Evolutionary conservation across 2,888 invertebrate genomes (phyloP).

Genomic region (Campoletis raptor): DNA sequence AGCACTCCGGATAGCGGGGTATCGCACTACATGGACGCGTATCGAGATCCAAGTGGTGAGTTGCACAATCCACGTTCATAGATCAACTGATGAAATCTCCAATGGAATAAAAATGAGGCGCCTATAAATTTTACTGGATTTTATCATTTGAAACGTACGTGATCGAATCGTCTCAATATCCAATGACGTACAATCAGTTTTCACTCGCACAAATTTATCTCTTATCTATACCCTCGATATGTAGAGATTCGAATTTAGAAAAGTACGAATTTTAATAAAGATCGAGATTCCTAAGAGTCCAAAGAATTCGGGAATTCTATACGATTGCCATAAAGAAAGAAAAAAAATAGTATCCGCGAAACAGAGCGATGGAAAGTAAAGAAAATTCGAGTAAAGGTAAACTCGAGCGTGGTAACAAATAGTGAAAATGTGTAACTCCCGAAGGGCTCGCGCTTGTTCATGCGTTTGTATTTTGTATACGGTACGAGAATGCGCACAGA

Average conservation of each 20-base stretch:
- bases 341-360: not conserved
- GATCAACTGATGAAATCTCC: not conserved
- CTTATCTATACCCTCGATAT: too few relatives aligned
- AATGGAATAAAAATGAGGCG: not conserved
- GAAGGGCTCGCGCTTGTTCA: conserved; percentile 8
- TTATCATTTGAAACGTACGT: too few relatives aligned
- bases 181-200: too few relatives aligned
- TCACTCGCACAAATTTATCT: too few relatives aligned
- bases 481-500: not conserved
- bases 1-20: conserved; percentile 96
- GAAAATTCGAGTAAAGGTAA: conserved; percentile 1
- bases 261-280: not conserved
- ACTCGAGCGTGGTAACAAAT: not conserved
- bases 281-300: not conserved
- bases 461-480: not conserved
- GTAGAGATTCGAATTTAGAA: too few relatives aligned
- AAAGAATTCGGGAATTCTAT: not conserved
- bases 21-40: conserved; percentile 95
- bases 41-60: conserved; percentile 94
- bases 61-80: conserved; percentile 62
- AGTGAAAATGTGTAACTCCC: conserved; percentile 53
- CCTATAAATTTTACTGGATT: not conserved
- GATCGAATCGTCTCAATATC: too few relatives aligned
- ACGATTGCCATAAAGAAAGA: not conserved
- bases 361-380: not conserved